Conservation (phyloP, 1,140 invertebrate species). For the Drosophila azteca region DNA sequence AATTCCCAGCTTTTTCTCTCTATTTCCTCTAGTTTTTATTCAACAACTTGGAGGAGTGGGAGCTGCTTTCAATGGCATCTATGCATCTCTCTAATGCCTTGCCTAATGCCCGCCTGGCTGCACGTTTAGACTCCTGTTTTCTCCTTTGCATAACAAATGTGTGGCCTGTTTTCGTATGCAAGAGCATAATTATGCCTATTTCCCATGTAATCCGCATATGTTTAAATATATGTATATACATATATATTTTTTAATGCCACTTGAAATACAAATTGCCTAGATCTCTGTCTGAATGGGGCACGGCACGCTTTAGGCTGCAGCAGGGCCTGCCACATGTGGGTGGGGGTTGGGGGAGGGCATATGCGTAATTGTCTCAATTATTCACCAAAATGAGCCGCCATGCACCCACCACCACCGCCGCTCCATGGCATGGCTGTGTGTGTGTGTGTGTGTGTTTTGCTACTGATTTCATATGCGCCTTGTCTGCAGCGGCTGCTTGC, state of each 20-base stretch:
- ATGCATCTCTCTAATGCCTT: no score
- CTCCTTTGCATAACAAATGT: slow-evolving; percentile 28
- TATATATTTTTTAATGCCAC: slow-evolving; percentile 55
- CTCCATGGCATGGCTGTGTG: slow-evolving; percentile 17
- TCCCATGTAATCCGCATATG: slow-evolving; percentile 34
- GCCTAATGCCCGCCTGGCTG: background rate
- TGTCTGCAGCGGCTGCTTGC: slow-evolving; percentile 59
- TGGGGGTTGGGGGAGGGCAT: slow-evolving; percentile 1
- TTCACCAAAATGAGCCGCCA: slow-evolving; percentile 78
- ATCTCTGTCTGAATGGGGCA: slow-evolving; percentile 33
- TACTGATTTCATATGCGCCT: slow-evolving; percentile 76
- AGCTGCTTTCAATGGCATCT: no score
- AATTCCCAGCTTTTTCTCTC: no score
- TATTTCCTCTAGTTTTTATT: no score
- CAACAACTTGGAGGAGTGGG: no score
- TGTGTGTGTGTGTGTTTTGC: slow-evolving; percentile 42
- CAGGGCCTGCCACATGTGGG: background rate
- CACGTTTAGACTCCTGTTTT: background rate
- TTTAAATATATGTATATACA: slow-evolving; percentile 9
- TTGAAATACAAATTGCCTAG: slow-evolving; percentile 60
- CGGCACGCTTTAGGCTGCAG: slow-evolving; percentile 22
- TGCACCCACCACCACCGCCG: slow-evolving; percentile 26
- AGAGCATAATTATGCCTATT: slow-evolving; percentile 41
- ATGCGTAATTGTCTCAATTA: slow-evolving; percentile 81
- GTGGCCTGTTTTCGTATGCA: slow-evolving; percentile 6